These are phyloP conservation scores for Marmota flaviventris DNA, from an alignment of 2,113 vertebrate genomes.

Conservation along the genomic window DNA sequence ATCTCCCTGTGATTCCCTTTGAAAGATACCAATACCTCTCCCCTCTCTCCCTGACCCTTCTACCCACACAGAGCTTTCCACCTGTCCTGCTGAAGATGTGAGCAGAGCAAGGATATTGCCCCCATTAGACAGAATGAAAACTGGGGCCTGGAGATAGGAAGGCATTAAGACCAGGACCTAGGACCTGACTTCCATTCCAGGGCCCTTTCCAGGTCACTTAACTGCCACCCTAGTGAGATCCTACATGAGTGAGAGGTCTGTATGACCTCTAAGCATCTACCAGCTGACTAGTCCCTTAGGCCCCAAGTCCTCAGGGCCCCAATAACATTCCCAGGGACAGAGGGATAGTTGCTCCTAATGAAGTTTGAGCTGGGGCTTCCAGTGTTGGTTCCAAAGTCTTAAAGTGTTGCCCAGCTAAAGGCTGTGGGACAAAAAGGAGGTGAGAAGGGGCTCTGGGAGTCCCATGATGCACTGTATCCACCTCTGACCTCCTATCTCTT, in stretches of 20 bases:
- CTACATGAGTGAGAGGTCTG: background rate
- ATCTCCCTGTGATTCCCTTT: background rate
- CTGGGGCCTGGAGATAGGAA: background rate
- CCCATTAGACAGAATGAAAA: slow-evolving; percentile 1
- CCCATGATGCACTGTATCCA: background rate
- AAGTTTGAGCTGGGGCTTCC: background rate
- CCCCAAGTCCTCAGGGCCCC: background rate
- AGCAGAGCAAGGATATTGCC: background rate
- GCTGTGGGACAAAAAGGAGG: background rate
- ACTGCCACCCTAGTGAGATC: background rate
- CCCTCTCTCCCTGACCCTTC: background rate
- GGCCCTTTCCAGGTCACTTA: background rate
- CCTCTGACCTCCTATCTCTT: background rate
- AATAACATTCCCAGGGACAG: background rate
- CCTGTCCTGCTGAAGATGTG: background rate
- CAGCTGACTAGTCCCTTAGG: background rate
- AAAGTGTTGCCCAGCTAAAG: background rate
- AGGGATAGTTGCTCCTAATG: background rate
- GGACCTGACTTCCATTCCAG: background rate
- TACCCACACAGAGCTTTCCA: background rate
- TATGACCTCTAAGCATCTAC: background rate
- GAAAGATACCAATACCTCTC: background rate
- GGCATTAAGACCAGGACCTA: background rate
- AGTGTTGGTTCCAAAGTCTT: slow-evolving; percentile 22
- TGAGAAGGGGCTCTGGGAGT: background rate